A percentile compares a stretch with the other conserved stretches of the same genome.
These are phyloP conservation scores for Callipepla squamata DNA, from an alignment of 2,113 vertebrate genomes.

Conservation along the genomic window DNA sequence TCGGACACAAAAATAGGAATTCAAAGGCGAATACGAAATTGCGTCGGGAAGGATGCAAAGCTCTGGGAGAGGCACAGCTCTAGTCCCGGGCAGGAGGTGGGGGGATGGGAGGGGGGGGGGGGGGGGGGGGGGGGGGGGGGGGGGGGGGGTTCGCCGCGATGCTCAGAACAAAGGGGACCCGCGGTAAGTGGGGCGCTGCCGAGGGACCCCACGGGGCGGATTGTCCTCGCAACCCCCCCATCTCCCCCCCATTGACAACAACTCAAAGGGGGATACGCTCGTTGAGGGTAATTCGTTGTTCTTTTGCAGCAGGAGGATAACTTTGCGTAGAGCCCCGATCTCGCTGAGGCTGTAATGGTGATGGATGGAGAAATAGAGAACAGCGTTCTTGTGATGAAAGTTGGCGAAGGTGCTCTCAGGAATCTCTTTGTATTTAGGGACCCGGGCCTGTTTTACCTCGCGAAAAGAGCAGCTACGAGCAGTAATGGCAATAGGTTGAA, in stretches of 20 bases:
- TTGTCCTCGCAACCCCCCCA: not conserved
- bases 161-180: conserved; percentile 6
- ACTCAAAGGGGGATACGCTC: too few relatives aligned
- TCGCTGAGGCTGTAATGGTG: not conserved
- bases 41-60: not conserved
- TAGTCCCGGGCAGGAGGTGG: not conserved
- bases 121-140: not conserved
- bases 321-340: not conserved
- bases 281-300: fast-evolving
- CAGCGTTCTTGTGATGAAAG: not conserved
- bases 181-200: not conserved
- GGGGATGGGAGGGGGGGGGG: not conserved
- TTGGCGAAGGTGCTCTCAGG: not conserved
- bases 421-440: not conserved
- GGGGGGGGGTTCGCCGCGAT: not conserved
- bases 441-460: not conserved
- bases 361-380: not conserved
- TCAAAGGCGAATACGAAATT: not conserved
- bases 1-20: not conserved
- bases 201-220: not conserved
- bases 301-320: not conserved
- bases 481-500: not conserved
- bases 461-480: not conserved
- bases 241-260: fast-evolving
- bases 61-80: not conserved